Evolutionary conservation across 2,797 vertebrate species (phyloP).

Genomic region (Centropyge bicolor): DNA sequence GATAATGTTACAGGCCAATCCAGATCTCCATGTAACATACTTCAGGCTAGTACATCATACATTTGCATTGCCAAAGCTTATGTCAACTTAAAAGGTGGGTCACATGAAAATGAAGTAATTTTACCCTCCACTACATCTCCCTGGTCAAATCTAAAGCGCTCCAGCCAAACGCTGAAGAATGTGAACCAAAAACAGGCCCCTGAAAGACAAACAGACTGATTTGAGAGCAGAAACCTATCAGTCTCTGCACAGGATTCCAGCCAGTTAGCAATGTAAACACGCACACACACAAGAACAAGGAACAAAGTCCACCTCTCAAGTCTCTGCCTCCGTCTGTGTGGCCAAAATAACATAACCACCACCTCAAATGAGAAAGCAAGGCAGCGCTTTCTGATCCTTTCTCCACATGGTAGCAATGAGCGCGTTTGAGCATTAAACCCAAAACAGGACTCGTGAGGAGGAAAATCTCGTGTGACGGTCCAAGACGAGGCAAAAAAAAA

Average conservation of each 20-base stretch:
- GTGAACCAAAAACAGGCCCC: slow-evolving; percentile 66
- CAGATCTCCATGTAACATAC: not conserved
- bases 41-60: not conserved
- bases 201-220: slow-evolving; percentile 73
- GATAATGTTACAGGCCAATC: not conserved
- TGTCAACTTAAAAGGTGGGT: slow-evolving; percentile 1
- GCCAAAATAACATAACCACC: slow-evolving; percentile 3
- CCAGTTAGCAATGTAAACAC: slow-evolving; percentile 70
- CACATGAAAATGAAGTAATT: slow-evolving; percentile 27
- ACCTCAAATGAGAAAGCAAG: not conserved
- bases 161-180: slow-evolving; percentile 62
- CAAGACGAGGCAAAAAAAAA: slow-evolving; percentile 36
- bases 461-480: slow-evolving; percentile 8
- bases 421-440: slow-evolving; percentile 13
- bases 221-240: slow-evolving; percentile 58
- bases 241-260: slow-evolving; percentile 51
- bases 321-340: slow-evolving; percentile 30
- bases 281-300: slow-evolving; percentile 34
- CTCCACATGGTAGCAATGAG: slow-evolving; percentile 6
- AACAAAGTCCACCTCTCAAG: slow-evolving; percentile 61
- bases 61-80: not conserved
- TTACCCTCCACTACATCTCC: slow-evolving; percentile 26
- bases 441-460: slow-evolving; percentile 11
- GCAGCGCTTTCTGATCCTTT: not conserved
- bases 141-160: slow-evolving; percentile 36